These are phyloP conservation scores for Gastrophryne carolinensis DNA, from an alignment of 2,797 vertebrate species.

Conservation along the genomic window DNA sequence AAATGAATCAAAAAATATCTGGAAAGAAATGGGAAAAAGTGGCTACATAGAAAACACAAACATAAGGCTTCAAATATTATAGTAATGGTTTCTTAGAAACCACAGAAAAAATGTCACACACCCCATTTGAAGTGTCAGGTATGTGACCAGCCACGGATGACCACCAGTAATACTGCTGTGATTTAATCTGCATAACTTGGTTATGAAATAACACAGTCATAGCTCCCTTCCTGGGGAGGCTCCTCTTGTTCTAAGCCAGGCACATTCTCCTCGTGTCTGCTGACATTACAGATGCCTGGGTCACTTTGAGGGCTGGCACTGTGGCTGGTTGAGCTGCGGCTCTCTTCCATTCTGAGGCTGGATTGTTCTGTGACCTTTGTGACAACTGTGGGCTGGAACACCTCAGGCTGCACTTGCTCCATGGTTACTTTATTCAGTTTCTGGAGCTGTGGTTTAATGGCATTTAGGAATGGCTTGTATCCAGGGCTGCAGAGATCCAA, in stretches of 20 bases:
- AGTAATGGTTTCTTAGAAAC: conserved; percentile 46
- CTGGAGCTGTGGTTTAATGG: conserved; percentile 92
- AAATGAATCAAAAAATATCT: conserved; percentile 7
- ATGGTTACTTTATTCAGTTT: conserved; percentile 78
- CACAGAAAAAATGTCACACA: conserved; percentile 9
- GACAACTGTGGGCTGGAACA: conserved; percentile 79
- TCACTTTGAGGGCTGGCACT: conserved; percentile 72
- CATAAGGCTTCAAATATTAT: conserved; percentile 41
- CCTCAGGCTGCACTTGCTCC: conserved; percentile 84
- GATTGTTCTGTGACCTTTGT: conserved; percentile 75
- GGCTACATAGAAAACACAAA: conserved; percentile 5
- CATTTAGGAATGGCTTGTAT: conserved; percentile 92
- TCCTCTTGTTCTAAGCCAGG: conserved; percentile 75
- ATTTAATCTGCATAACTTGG: not conserved
- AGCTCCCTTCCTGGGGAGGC: conserved; percentile 80
- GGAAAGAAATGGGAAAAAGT: not conserved
- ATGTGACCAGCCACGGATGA: conserved; percentile 34
- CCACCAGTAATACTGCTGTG: conserved; percentile 53
- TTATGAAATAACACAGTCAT: conserved; percentile 92
- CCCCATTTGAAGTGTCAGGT: conserved; percentile 22
- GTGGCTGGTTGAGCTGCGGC: conserved; percentile 68
- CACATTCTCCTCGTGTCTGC: conserved; percentile 73
- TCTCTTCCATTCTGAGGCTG: conserved; percentile 76
- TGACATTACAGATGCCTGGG: conserved; percentile 56
- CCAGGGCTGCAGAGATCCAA: conserved; percentile 85